Base-by-base conservation (phyloP, 2,113 vertebrate species). In the Cynocephalus volans region DNA sequence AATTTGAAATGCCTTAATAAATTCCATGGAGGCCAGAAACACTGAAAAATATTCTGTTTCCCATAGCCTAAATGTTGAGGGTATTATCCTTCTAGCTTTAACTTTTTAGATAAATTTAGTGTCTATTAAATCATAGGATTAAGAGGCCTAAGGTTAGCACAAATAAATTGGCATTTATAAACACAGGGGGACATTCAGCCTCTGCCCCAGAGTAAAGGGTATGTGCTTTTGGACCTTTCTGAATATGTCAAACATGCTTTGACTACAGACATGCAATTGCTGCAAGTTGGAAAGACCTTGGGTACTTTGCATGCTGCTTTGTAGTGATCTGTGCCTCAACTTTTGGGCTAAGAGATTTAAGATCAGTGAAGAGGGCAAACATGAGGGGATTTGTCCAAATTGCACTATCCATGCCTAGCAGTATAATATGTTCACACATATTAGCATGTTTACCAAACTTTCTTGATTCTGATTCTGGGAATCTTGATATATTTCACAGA, bases 1-100 rank as follows among this genome's bases (percentile, higher is more conserved):
- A 87, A 95, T 92, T 96, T 62, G 80, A 93, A 96, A 77, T 90
- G 88, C 91, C 73, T 95, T 92, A 54, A 94, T 86, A 69, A 94
- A 95, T 96, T 92, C 84, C 69, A 94, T 18, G 50, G 75, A 95
- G 88, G 23, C 73, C 84, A 87, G 50, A 79, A 79, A 58, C 24
- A 26, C 67, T 87, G 41, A 86, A 83, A 96, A 93, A 62, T 24
- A 56, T 90, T 94, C 77, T 70, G 36, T 75, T 96, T 95, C n/a
- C 95, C n/a, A 84, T 45, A 31, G 33, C 60, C 26, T 95, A 92
- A 87, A 87, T 79, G 28, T 90, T 96, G 67, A 95, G 41, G 67
- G 19, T 23, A 72, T 92, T 95, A 92, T 82, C 62, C 56, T 67
- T 80, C 26, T 72, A 81, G 52, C 11, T 65, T 58, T 70, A 93